phyloP scores from a whole-genome alignment of 2,888 invertebrate genomes.

The Lacanobia oleracea region DNA sequence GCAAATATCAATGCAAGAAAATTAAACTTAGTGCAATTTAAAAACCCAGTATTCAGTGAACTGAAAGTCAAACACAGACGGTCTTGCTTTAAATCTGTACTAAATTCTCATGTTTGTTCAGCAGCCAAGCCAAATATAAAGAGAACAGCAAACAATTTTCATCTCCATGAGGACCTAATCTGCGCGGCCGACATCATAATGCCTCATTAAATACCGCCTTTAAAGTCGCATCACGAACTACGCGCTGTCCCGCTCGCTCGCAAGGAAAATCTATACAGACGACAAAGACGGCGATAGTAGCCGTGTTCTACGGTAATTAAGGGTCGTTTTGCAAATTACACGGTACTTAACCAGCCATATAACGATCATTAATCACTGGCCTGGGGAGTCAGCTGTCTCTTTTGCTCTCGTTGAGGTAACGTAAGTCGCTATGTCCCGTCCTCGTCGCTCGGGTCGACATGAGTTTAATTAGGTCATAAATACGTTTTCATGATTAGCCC shows the following conservation, averaged over 20 bases:
- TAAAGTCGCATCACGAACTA: conserved; percentile 81
- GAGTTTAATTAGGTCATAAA: conserved; percentile 91
- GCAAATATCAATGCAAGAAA: conserved; percentile 26
- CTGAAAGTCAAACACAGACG: conserved; percentile 66
- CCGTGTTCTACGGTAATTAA: conserved; percentile 91
- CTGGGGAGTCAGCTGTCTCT: conserved; percentile 77
- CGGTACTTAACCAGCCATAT: conserved; percentile 94
- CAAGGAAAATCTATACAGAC: conserved; percentile 60
- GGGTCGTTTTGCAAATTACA: conserved; percentile 95
- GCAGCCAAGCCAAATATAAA: conserved; percentile 87
- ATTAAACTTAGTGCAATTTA: conserved; percentile 44
- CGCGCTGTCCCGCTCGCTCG: conserved; percentile 75
- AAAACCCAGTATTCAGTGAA: conserved; percentile 59
- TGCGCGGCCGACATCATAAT: conserved; percentile 89
- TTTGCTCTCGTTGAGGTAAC: conserved; percentile 67
- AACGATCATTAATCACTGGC: conserved; percentile 92
- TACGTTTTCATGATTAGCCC: conserved; percentile 89
- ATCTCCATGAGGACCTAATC: conserved; percentile 88
- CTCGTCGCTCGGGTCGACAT: conserved; percentile 79
- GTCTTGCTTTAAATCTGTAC: conserved; percentile 69
- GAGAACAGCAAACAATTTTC: conserved; percentile 85
- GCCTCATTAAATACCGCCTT: conserved; percentile 89
- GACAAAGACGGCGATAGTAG: conserved; percentile 86
- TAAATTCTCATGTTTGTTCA: conserved; percentile 78
- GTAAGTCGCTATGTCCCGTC: conserved; percentile 65